Base-by-base conservation (phyloP, 2,113 vertebrate genomes). In the Grammomys surdaster region DNA sequence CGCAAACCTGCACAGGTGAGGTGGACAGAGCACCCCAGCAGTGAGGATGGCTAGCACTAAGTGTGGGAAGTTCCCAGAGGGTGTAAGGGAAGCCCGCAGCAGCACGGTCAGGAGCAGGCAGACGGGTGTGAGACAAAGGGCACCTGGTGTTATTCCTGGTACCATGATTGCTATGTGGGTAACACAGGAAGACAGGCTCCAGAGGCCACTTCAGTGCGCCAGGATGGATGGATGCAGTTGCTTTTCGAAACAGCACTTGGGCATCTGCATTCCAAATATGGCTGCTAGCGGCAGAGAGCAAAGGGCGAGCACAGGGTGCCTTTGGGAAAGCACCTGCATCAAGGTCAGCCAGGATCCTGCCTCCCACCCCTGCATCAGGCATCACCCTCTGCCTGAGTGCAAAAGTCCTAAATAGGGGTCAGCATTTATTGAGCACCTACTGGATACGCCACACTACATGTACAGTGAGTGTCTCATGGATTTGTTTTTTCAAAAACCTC, bases 171-270 rank as follows among this genome's bases (percentile, higher is more conserved):
- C 86, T 51, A 40, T 13, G 67, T 72, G 16, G 43, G 48, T 72
- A 54, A 10, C 86, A 70, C 2, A 36, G 85, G 85, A 24, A 11
- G 46, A n/a, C 31, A 51, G 65, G 19, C 65, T 87, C 46, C 43
- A 51, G 85, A 16, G 46, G 31, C 31, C 46, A 70, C 85, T n/a
- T 19, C 63, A 69, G 19, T 36, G 31, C 0, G 1, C 60, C 65
- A 0, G 46, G 46, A 48, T 70, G 11, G 43, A 51, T 28, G 33
- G 5, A 31, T 36, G 31, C 43, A 70, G 65, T 51, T 24, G 43
- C 43, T 70, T 36, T 16, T 11, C 5, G 13, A 19, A 31, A 48
- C 3, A 5, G 80, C 0, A 1, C n/a, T 0, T 0, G 54, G 54
- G 26, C n/a, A 22, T 31, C 80, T 14, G 76, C 33, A 19, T 43